Evolutionary conservation across 2,797 vertebrate genomes (phyloP), one percentile per base, ranked within the genome.

Genomic region (Gymnocypris eckloni): DNA sequence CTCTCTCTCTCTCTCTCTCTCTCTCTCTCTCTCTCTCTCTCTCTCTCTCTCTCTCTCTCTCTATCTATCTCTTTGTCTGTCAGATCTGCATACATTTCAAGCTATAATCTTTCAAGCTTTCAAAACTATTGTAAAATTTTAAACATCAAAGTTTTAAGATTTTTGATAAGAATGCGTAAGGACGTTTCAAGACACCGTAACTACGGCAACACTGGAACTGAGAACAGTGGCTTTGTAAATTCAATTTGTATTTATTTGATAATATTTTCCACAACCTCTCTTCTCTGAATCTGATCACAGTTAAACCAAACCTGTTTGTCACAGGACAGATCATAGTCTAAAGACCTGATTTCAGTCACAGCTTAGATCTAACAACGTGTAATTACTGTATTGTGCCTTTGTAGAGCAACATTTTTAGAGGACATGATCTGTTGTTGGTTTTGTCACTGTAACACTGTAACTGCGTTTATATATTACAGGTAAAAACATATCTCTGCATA

Each of bases 351-450:
- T 75, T 75, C 18, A 25, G 72, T 37, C 48, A 37, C 25, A 50
- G 4, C 1, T 37, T 33, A 12, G 25, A 54, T 56, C 20, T 77
- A 9, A 56, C 11, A 39, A 39, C 7, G 50, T 12, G 5, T 75
- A 20, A 75, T 56, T 39, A 77, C 33, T 78, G 33, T n/a, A 13
- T 25, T 78, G 37, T 77, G 75, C 12, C 75, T 77, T 15, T 77
- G n/a, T 73, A 28, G 22, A 77, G 12, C 37, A 41, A n/a, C 15
- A 41, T 41, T 39, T 12, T 59, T 59, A 6, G 33, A 41, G 37
- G 13, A n/a, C 54, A 61, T 41, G 7, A 11, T 41, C 43, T 79
- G 12, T 78, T 56, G 18, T 43, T 43, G 43, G 10, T 59, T 78
- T 79, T 61, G 37, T 4, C 2, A 6, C 39, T 79, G 22, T 43